phyloP scores from a whole-genome alignment of 2,113 vertebrate genomes.

The Limanda limanda region DNA sequence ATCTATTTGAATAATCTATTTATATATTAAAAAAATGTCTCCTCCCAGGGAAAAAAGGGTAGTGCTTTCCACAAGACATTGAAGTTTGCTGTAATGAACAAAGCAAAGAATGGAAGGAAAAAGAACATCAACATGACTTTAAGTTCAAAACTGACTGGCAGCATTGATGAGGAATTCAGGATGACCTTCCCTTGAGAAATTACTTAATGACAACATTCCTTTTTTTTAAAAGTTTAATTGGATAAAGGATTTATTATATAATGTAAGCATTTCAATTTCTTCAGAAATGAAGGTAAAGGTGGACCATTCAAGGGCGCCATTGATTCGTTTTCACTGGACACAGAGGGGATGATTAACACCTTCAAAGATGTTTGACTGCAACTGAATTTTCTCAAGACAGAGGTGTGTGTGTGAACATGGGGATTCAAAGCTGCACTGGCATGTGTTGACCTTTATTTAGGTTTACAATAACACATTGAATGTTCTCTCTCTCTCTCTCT shows the following conservation, averaged over 20 bases:
- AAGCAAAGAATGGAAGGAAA: neutral
- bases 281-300: no score
- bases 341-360: neutral
- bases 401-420: no score
- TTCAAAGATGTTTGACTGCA: no score
- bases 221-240: neutral
- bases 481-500: no score
- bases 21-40: neutral
- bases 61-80: neutral
- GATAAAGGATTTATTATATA: no score
- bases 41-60: neutral
- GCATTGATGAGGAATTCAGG: slow-evolving; percentile 60
- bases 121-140: slow-evolving; percentile 43
- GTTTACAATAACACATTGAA: no score
- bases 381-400: no score
- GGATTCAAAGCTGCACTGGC: no score
- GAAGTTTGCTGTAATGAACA: slow-evolving; percentile 20
- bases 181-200: slow-evolving; percentile 59
- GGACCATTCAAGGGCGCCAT: no score
- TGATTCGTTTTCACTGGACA: no score
- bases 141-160: slow-evolving; percentile 31
- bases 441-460: no score
- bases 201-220: neutral
- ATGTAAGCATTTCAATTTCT: no score
- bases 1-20: neutral